phyloP scores from a whole-genome alignment of 2,888 invertebrate species.

The Pilophorus perplexus region DNA sequence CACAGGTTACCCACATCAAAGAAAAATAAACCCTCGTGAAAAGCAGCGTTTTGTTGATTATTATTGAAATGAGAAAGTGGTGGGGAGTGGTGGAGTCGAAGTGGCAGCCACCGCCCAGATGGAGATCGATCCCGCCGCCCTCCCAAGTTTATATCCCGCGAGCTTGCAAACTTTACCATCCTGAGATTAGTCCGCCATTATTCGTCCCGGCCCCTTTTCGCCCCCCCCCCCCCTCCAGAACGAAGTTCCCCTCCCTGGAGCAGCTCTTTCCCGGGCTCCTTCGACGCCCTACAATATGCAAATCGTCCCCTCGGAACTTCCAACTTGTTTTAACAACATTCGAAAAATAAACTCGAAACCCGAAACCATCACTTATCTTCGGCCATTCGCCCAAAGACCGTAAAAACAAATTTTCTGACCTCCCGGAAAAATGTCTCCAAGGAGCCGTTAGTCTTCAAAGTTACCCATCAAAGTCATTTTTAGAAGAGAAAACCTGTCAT shows the following conservation, averaged over 20 bases:
- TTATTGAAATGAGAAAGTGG: constrained; percentile 7
- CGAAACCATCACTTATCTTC: too few relatives aligned
- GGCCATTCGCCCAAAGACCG: too few relatives aligned
- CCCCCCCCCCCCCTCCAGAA: background rate
- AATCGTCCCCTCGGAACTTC: constrained; percentile 3
- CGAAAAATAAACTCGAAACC: constrained; percentile 13
- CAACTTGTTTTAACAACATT: constrained; percentile 14
- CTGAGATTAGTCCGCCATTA: constrained; percentile 40
- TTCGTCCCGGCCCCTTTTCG: background rate
- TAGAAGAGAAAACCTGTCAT: too few relatives aligned
- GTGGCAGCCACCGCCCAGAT: constrained; percentile 23
- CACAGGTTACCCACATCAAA: too few relatives aligned
- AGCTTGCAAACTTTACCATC: constrained; percentile 41
- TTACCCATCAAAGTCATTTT: too few relatives aligned
- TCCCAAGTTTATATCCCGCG: constrained; percentile 33
- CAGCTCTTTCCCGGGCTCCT: too few relatives aligned
- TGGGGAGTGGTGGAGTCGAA: background rate
- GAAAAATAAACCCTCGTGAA: too few relatives aligned
- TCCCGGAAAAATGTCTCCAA: too few relatives aligned
- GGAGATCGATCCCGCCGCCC: constrained; percentile 40
- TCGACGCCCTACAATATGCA: constrained; percentile 5
- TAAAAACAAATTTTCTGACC: too few relatives aligned
- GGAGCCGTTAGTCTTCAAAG: too few relatives aligned
- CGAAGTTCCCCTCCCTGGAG: background rate
- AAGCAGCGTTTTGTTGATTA: too few relatives aligned